Base-by-base conservation (phyloP, 1,140 invertebrate species). In the Temnothorax nylanderi region DNA sequence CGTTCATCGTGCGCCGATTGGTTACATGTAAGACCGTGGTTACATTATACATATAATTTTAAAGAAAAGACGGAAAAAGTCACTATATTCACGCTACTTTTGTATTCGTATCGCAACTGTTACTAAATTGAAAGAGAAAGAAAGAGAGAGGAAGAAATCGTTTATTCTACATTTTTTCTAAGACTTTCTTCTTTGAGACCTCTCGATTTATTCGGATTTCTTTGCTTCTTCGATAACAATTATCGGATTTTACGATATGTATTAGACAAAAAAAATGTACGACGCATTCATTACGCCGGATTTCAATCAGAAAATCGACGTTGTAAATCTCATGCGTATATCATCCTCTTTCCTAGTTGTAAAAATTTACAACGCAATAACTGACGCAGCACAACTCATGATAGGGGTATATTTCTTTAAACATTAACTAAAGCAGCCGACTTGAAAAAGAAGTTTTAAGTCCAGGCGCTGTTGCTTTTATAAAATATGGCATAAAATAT, bases 401-500 rank as follows among this genome's bases (percentile, higher is more conserved):
- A 82, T 74, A 84, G 69, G 26, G 56, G 47, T 54, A 84, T 47
- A 84, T 84, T 69, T 47, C 82, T 85, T 85, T 85, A 85, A 85
- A 85, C 80, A 71, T 84, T 84, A 84, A 84, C 80, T 84, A 62
- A 84, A 84, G 44, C 69, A 75, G 54, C 54, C 80, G 69, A 84
- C 51, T 84, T 67, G 69, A 75, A 69, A 60, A 77, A 84, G 74
- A 87, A 89, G 86, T 89, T 89, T 87, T 84, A 87, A 90, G 89
- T 89, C 65, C 85, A 47, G 18, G 58, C 77, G 65, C 54, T 44
- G 69, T 51, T 77, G 89, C 76, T 76, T 86, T 90, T 88, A 26
- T 26, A 90, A 91, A 90, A 81, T 64, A 81, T 44, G 64, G 85
- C 87, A 82, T 90, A 77, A 90, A 90, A 91, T 90, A 91, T 91